These are phyloP conservation scores for Trinectes maculatus DNA, from an alignment of 2,113 vertebrate species.

Conservation along the genomic window DNA sequence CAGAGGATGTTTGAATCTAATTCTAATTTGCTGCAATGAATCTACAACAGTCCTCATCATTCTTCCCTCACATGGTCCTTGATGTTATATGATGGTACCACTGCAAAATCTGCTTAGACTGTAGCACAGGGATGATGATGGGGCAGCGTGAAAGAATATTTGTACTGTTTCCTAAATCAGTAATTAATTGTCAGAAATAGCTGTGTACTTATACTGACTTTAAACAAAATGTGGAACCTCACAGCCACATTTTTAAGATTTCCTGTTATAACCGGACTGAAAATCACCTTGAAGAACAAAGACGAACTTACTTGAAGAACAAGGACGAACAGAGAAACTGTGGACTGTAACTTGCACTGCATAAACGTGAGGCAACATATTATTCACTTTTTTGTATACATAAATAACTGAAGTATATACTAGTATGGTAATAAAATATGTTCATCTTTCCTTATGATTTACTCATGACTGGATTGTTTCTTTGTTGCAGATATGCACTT, in stretches of 20 bases:
- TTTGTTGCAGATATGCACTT: neutral
- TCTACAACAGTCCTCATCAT: neutral
- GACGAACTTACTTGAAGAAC: constrained; percentile 15
- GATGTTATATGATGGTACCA: too few species aligned
- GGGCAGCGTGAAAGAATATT: neutral
- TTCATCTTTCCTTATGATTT: neutral
- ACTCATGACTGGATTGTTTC: neutral
- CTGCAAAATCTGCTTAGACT: neutral
- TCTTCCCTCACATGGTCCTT: neutral
- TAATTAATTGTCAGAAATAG: neutral
- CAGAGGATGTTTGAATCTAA: neutral
- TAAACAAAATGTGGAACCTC: constrained; percentile 1
- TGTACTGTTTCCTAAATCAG: neutral
- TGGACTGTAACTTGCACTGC: constrained; percentile 2
- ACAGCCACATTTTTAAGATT: neutral
- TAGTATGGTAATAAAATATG: constrained; percentile 51
- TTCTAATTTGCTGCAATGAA: neutral
- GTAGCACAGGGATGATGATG: neutral
- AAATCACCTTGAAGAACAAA: constrained; percentile 1
- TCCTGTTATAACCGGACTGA: neutral
- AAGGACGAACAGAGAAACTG: neutral
- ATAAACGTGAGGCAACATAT: neutral
- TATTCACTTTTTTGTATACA: constrained; percentile 44
- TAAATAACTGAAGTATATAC: constrained; percentile 22
- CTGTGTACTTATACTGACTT: constrained; percentile 11